Evolutionary conservation across 2,888 invertebrate species (phyloP).

Genomic region (Dyspetes luteomarginatus): DNA sequence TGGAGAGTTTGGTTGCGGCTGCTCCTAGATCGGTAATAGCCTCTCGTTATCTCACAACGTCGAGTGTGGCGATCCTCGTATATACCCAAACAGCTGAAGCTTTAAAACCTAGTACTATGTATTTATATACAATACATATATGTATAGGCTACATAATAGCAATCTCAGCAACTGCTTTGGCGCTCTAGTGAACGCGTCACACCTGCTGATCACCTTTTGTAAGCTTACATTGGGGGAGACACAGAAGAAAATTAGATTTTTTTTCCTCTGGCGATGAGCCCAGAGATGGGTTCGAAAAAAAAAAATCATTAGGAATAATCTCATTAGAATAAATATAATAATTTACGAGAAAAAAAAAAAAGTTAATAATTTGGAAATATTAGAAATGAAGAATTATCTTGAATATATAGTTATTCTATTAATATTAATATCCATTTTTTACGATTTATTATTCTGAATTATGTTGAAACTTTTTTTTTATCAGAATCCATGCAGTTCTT

Average conservation of each 20-base stretch:
- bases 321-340: too few relatives aligned
- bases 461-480: too few relatives aligned
- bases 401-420: too few relatives aligned
- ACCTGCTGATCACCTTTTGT: slow-evolving; percentile 56
- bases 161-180: slow-evolving; percentile 47
- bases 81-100: slow-evolving; percentile 45
- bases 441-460: too few relatives aligned
- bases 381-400: too few relatives aligned
- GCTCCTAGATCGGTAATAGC: slow-evolving; percentile 59
- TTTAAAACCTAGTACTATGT: slow-evolving; percentile 3
- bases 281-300: neutral
- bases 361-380: too few relatives aligned
- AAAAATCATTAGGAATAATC: neutral
- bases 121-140: neutral
- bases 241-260: slow-evolving; percentile 19
- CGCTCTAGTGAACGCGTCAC: slow-evolving; percentile 54
- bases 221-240: slow-evolving; percentile 26
- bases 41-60: slow-evolving; percentile 59
- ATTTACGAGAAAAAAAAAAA: too few relatives aligned
- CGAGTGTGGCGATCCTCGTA: slow-evolving; percentile 29
- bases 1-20: slow-evolving; percentile 19
- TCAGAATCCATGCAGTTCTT: too few relatives aligned
- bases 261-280: neutral
- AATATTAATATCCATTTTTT: too few relatives aligned
- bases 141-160: slow-evolving; percentile 8